phyloP scores from a whole-genome alignment of 2,113 vertebrate genomes.

The Glareola pratincola region DNA sequence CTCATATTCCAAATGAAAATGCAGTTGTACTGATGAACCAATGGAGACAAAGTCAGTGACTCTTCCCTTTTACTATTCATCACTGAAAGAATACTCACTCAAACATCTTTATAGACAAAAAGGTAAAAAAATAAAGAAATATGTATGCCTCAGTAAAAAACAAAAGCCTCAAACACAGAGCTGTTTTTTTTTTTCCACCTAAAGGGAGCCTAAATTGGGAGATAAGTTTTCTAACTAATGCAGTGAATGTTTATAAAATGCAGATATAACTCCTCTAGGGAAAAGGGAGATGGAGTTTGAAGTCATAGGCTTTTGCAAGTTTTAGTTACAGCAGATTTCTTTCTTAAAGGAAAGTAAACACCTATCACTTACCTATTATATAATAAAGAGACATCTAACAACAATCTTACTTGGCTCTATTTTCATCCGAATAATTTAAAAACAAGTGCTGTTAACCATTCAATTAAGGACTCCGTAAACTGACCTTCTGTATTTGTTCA shows the following conservation, averaged over 20 bases:
- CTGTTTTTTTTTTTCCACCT: neutral
- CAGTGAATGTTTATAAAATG: neutral
- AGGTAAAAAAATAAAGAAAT: neutral
- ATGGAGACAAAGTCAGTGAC: neutral
- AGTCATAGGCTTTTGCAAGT: neutral
- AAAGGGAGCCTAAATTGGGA: neutral
- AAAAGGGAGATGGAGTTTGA: neutral
- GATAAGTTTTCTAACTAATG: neutral
- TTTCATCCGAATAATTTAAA: neutral
- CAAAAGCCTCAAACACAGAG: neutral
- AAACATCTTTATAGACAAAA: neutral
- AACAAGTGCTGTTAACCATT: neutral
- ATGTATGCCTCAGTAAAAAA: neutral
- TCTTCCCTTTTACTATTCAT: neutral
- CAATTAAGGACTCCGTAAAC: neutral
- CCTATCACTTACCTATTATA: neutral
- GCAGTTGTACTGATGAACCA: neutral
- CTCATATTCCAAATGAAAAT: neutral
- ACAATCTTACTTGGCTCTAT: neutral
- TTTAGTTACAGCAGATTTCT: neutral
- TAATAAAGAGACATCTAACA: neutral
- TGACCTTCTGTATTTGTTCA: neutral
- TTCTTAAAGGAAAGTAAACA: neutral
- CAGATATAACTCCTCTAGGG: neutral
- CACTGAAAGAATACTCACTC: neutral